Percentiles rank a stretch among this genome's conserved stretches.
Conservation (phyloP, 2,113 vertebrate species). For the Haemorhous mexicanus region DNA sequence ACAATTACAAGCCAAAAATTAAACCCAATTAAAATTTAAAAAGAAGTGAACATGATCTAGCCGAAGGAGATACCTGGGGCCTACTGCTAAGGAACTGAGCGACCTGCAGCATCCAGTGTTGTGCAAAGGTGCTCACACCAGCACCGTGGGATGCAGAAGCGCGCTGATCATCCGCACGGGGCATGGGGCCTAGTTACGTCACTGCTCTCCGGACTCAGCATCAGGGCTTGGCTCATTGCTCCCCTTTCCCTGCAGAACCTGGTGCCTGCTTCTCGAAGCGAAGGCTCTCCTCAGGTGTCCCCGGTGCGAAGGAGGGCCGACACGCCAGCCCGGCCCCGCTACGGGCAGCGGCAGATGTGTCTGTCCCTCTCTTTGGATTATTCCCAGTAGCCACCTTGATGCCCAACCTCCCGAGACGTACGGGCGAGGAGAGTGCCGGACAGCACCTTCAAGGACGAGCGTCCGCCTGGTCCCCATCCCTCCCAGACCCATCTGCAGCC, state of each 20-base stretch:
- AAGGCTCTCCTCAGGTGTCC: neutral
- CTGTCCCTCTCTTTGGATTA: accelerated
- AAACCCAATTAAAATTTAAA: neutral
- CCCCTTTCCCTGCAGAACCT: neutral
- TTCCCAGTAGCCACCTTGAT: neutral
- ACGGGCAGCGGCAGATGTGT: accelerated
- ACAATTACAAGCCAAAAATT: constrained; percentile 18
- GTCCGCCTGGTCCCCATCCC: accelerated
- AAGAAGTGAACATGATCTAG: neutral
- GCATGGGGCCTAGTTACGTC: accelerated
- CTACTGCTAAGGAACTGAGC: neutral
- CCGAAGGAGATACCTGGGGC: neutral
- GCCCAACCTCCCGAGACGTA: accelerated
- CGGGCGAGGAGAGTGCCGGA: neutral
- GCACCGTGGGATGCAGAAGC: neutral
- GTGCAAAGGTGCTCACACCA: neutral
- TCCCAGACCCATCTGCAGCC: neutral
- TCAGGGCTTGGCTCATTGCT: neutral
- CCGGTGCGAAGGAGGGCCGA: no score
- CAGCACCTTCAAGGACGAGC: neutral
- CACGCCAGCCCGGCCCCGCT: neutral
- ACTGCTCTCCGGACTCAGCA: neutral
- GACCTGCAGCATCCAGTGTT: neutral
- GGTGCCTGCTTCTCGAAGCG: neutral
- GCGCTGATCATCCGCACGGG: neutral